Percentiles rank a stretch among this genome's conserved stretches.
Evolutionary conservation across 2,888 invertebrate genomes (phyloP).

Genomic region (Drosophila anceps): DNA sequence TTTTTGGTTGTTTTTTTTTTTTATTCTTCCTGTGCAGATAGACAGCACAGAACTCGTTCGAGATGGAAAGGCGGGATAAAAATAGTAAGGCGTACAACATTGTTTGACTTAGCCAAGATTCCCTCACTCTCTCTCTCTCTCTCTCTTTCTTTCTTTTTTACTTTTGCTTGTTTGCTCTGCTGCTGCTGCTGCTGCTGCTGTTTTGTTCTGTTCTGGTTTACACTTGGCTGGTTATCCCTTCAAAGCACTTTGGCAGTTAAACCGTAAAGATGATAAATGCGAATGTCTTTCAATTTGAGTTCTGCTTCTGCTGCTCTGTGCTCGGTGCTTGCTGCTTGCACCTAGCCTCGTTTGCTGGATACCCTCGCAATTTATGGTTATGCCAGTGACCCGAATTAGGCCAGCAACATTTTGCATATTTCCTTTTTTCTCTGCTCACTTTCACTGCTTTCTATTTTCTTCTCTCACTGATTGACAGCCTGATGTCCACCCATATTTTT

Average conservation of each 20-base stretch:
- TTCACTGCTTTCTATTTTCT: slow-evolving; percentile 1
- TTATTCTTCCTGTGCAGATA: slow-evolving; percentile 37
- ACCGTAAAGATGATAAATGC: slow-evolving; percentile 80
- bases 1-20: no score
- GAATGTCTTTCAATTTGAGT: slow-evolving; percentile 78
- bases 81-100: slow-evolving; percentile 74
- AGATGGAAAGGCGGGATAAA: slow-evolving; percentile 53
- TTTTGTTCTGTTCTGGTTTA: slow-evolving; percentile 48
- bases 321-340: slow-evolving; percentile 24
- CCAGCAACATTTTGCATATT: slow-evolving; percentile 66
- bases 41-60: slow-evolving; percentile 32
- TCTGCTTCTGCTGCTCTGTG: slow-evolving; percentile 27
- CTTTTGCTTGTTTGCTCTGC: slow-evolving; percentile 45
- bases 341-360: slow-evolving; percentile 43
- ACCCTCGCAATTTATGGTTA: slow-evolving; percentile 47
- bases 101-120: slow-evolving; percentile 73
- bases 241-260: slow-evolving; percentile 79
- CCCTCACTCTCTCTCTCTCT: neutral
- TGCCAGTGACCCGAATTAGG: slow-evolving; percentile 63
- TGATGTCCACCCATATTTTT: slow-evolving; percentile 8
- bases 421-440: slow-evolving; percentile 32
- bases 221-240: slow-evolving; percentile 65
- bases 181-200: neutral
- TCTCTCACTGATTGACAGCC: slow-evolving; percentile 61
- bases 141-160: neutral